Conservation (phyloP, 1,140 invertebrate genomes). For the Camponotus floridanus region DNA sequence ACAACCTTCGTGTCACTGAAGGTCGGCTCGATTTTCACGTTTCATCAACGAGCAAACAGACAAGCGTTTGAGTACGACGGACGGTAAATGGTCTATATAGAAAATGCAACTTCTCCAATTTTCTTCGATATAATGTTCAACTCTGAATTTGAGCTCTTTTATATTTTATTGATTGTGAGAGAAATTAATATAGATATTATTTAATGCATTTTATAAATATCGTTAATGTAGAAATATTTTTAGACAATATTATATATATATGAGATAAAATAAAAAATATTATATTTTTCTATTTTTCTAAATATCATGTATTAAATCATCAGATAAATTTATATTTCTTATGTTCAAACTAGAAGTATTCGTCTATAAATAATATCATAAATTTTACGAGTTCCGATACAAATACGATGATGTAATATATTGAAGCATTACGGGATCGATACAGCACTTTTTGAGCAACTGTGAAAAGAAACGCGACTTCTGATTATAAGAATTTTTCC, state of each 20-base stretch:
- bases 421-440: conserved; percentile 35
- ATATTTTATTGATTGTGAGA: not conserved
- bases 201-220: not conserved
- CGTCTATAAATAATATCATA: conserved; percentile 41
- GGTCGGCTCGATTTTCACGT: conserved; percentile 15
- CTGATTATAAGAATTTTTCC: conserved; percentile 40
- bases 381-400: conserved; percentile 24
- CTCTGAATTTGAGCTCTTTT: not conserved
- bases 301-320: not conserved
- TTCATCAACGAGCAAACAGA: conserved; percentile 5
- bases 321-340: not conserved
- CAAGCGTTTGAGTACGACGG: not conserved
- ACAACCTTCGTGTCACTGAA: conserved; percentile 5
- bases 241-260: not conserved
- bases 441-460: conserved; percentile 32
- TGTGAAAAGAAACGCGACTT: conserved; percentile 11
- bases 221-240: not conserved
- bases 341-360: conserved; percentile 19
- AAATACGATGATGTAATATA: conserved; percentile 10
- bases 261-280: not conserved
- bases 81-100: not conserved
- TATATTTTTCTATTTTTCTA: conserved; percentile 7
- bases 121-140: conserved; percentile 14
- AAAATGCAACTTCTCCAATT: not conserved
- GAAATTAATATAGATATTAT: not conserved